Evolutionary conservation across 1,140 invertebrate species (phyloP).

Genomic region (Brachionus manjavacas): DNA sequence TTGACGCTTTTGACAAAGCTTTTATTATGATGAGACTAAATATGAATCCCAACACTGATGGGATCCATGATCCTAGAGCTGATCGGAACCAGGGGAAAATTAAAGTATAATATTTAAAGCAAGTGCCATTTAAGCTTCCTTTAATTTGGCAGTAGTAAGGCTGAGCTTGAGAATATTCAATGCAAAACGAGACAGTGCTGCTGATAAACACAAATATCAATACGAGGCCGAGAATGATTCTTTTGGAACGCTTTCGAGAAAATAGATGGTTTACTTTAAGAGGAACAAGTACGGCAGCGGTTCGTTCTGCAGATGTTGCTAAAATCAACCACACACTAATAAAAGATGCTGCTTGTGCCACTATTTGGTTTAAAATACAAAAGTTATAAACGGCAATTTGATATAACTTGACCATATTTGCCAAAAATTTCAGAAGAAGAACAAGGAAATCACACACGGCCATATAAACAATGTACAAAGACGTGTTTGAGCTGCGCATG

Average conservation of each 20-base stretch:
- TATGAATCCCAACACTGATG: not conserved
- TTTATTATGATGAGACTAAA: not conserved
- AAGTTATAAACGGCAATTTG: slow-evolving; percentile 8
- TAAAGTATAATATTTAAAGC: slow-evolving; percentile 14
- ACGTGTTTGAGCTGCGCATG: slow-evolving; percentile 25
- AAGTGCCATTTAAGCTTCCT: slow-evolving; percentile 4
- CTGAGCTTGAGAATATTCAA: not conserved
- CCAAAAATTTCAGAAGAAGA: not conserved
- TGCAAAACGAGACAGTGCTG: not conserved
- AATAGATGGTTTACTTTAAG: not conserved
- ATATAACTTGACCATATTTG: slow-evolving; percentile 38
- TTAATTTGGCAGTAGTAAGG: slow-evolving; percentile 20
- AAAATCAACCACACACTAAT: slow-evolving; percentile 28
- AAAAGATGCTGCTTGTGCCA: slow-evolving; percentile 32
- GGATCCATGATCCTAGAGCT: slow-evolving; percentile 16
- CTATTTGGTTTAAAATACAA: slow-evolving; percentile 4
- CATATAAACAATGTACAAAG: slow-evolving; percentile 5
- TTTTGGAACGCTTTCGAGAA: slow-evolving; percentile 6
- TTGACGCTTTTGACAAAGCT: not conserved
- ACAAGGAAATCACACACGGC: not conserved
- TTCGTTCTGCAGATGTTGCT: slow-evolving; percentile 4
- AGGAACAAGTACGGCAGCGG: not conserved
- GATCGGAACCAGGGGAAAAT: slow-evolving; percentile 7
- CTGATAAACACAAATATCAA: not conserved
- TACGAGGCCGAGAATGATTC: not conserved